Percentiles rank a stretch among this genome's conserved stretches.
Evolutionary conservation across 2,797 vertebrate species (phyloP).

Genomic region (Fistularia tabacaria): DNA sequence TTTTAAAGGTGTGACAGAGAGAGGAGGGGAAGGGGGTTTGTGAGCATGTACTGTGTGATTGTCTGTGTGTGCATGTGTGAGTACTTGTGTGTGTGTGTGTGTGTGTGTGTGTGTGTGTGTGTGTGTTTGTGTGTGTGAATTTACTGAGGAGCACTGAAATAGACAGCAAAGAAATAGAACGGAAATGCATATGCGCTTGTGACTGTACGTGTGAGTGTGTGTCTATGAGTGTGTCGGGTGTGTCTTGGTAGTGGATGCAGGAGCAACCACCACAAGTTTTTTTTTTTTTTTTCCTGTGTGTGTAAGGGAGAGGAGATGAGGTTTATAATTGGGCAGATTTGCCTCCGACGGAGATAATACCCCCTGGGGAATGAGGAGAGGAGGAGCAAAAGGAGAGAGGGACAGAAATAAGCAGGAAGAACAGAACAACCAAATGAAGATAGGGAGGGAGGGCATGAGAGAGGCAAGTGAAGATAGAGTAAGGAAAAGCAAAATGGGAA

Average conservation of each 20-base stretch:
- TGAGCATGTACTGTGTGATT: constrained; percentile 2
- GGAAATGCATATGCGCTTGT: constrained; percentile 46
- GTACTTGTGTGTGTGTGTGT: constrained; percentile 12
- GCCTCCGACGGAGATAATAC: constrained; percentile 76
- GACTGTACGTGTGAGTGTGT: constrained; percentile 25
- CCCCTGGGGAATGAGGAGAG: constrained; percentile 69
- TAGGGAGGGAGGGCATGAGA: constrained; percentile 28
- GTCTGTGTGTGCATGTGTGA: constrained; percentile 14
- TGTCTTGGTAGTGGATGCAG: constrained; percentile 25
- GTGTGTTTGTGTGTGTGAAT: constrained; percentile 15
- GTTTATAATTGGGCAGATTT: constrained; percentile 83
- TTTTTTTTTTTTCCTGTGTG: constrained; percentile 4
- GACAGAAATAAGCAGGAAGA: constrained; percentile 40
- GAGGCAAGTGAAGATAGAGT: constrained; percentile 28
- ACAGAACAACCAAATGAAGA: constrained; percentile 39
- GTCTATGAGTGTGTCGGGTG: no score
- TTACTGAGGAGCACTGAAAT: constrained; percentile 46
- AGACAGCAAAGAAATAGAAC: constrained; percentile 58
- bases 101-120: constrained; percentile 17
- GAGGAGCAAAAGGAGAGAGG: constrained; percentile 38
- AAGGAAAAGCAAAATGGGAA: constrained; percentile 43
- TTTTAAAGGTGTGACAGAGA: constrained; percentile 78
- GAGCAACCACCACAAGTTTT: constrained; percentile 15
- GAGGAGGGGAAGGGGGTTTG: constrained; percentile 46
- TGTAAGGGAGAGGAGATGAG: constrained; percentile 61